These are phyloP conservation scores for Lapara coniferarum DNA, from an alignment of 2,888 invertebrate species.

Conservation along the genomic window DNA sequence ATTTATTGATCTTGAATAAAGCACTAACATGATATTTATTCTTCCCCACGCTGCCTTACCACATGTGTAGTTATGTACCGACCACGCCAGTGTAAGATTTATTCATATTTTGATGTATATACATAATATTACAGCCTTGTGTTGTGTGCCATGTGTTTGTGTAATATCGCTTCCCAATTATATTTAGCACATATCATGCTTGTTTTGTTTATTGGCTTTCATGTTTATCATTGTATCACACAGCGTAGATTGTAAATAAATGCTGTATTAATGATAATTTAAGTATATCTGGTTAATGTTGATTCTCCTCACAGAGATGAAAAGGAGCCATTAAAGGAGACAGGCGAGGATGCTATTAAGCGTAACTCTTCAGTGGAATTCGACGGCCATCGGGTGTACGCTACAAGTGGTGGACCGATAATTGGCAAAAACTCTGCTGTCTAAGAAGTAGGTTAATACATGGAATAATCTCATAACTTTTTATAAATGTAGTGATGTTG, in stretches of 20 bases:
- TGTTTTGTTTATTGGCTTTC: conserved; percentile 17
- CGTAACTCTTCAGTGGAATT: conserved; percentile 92
- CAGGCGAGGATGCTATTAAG: conserved; percentile 86
- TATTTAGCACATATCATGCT: conserved; percentile 8
- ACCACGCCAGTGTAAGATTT: conserved; percentile 87
- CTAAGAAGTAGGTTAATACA: conserved; percentile 57
- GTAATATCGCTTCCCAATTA: conserved; percentile 22
- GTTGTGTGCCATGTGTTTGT: conserved; percentile 43
- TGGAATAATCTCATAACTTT: conserved; percentile 30
- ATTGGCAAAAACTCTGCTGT: conserved; percentile 96
- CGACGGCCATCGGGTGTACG: conserved; percentile 91
- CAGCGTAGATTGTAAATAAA: conserved; percentile 40
- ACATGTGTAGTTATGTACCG: conserved; percentile 80
- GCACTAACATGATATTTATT: conserved; percentile 45
- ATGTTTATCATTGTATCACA: background rate
- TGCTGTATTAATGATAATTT: conserved; percentile 37
- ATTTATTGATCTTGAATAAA: background rate
- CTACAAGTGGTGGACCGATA: conserved; percentile 92
- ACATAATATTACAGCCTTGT: conserved; percentile 36
- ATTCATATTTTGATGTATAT: conserved; percentile 42
- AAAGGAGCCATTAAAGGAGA: conserved; percentile 90
- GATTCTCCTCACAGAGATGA: conserved; percentile 85
- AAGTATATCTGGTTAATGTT: conserved; percentile 12
- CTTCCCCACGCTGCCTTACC: conserved; percentile 80
- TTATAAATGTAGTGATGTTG: conserved; percentile 26